These are phyloP conservation scores for Brachypalpus laphriformis DNA, from an alignment of 2,888 invertebrate genomes.

Conservation along the genomic window DNA sequence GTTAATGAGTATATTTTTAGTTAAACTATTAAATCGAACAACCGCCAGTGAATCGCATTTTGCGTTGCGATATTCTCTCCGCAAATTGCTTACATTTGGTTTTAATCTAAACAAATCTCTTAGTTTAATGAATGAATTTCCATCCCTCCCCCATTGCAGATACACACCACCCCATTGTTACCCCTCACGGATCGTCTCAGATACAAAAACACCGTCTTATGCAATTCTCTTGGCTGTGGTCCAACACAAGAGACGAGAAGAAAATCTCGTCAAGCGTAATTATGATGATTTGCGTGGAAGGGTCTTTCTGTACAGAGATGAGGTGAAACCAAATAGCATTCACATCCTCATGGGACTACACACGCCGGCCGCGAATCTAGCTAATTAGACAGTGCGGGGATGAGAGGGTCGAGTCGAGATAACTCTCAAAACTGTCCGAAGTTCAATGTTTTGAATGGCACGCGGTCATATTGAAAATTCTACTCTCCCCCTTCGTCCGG, in stretches of 20 bases:
- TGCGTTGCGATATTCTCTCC: not conserved
- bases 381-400: conserved; percentile 1
- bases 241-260: not conserved
- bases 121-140: conserved; percentile 35
- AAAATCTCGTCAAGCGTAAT: not conserved
- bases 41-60: not conserved
- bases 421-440: not conserved
- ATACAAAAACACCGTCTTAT: not conserved
- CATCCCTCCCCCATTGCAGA: not conserved
- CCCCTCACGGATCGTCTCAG: not conserved
- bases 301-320: not conserved
- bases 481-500: not conserved
- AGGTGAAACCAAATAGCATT: not conserved
- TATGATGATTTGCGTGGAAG: not conserved
- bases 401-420: not conserved
- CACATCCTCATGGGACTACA: not conserved
- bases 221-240: conserved; percentile 12
- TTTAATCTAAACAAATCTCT: conserved; percentile 18
- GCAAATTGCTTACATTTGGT: conserved; percentile 12
- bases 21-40: not conserved
- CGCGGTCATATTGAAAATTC: not conserved
- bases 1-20: conserved; percentile 17
- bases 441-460: conserved; percentile 38
- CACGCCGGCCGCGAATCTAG: conserved; percentile 2
- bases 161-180: not conserved